Conservation (phyloP, 2,113 vertebrate species). For the Nannobrachium achirus region DNA sequence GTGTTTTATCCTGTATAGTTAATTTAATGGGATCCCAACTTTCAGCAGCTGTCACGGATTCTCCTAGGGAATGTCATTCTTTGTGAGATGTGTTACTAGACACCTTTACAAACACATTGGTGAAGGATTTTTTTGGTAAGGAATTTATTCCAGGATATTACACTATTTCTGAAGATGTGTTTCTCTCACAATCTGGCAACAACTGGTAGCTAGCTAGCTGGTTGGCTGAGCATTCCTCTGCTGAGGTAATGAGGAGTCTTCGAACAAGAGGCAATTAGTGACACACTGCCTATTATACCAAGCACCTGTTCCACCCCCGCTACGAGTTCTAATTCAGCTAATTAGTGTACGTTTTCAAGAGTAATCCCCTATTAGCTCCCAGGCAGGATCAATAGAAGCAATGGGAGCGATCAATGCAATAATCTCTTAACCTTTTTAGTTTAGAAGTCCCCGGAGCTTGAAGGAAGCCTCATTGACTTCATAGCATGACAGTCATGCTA, state of each 20-base stretch:
- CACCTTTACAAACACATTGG: no score
- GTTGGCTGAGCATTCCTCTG: no score
- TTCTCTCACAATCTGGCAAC: no score
- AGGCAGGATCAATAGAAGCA: slow-evolving; percentile 50
- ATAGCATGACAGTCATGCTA: neutral
- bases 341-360: slow-evolving; percentile 58
- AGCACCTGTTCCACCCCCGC: slow-evolving; percentile 22
- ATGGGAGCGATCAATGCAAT: slow-evolving; percentile 51
- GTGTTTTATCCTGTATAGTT: no score
- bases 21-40: no score
- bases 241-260: slow-evolving; percentile 48
- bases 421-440: slow-evolving; percentile 49
- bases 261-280: slow-evolving; percentile 47
- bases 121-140: no score
- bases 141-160: no score
- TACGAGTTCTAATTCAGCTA: slow-evolving; percentile 46
- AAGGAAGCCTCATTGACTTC: slow-evolving; percentile 21
- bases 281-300: slow-evolving; percentile 30
- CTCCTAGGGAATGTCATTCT: no score
- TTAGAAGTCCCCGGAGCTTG: slow-evolving; percentile 12
- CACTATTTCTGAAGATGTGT: no score
- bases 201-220: no score
- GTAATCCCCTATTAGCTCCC: slow-evolving; percentile 64
- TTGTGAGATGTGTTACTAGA: no score
- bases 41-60: no score